Evolutionary conservation across 2,888 invertebrate species (phyloP).

Genomic region (Drosophila tripunctata): DNA sequence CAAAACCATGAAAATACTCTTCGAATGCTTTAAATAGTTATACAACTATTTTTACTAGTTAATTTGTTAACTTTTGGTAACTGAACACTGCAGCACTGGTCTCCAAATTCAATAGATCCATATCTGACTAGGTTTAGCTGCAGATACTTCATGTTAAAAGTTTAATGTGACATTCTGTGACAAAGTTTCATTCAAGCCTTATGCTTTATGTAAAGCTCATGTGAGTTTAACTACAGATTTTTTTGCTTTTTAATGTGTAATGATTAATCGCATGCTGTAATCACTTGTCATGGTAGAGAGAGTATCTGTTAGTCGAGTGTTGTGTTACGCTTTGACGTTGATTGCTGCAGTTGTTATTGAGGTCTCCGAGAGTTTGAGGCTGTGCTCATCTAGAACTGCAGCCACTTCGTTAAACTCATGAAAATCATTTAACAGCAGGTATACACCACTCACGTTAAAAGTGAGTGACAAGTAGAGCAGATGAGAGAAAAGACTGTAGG

Average conservation of each 20-base stretch:
- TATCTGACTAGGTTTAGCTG: no score
- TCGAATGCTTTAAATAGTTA: no score
- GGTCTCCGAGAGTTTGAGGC: slow-evolving; percentile 30
- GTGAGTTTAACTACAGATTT: neutral
- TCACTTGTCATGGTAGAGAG: neutral
- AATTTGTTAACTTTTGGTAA: no score
- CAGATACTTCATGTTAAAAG: no score
- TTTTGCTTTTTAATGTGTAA: neutral
- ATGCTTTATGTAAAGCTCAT: no score
- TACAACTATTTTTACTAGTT: no score
- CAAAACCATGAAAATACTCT: no score
- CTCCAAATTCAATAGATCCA: no score
- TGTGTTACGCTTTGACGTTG: slow-evolving; percentile 8
- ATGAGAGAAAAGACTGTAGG: neutral
- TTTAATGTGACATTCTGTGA: no score
- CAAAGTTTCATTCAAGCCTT: no score
- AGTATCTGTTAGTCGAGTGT: slow-evolving; percentile 21
- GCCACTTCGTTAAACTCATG: slow-evolving; percentile 79
- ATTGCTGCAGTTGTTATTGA: slow-evolving; percentile 57
- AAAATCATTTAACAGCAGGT: slow-evolving; percentile 74
- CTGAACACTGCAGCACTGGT: no score
- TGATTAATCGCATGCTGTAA: neutral
- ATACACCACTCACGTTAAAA: slow-evolving; percentile 41
- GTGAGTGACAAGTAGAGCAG: slow-evolving; percentile 14
- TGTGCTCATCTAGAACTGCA: slow-evolving; percentile 22